Evolutionary conservation across 1,140 invertebrate species (phyloP), one percentile per base, ranked within the genome.

Genomic region (Nylanderia fulva): DNA sequence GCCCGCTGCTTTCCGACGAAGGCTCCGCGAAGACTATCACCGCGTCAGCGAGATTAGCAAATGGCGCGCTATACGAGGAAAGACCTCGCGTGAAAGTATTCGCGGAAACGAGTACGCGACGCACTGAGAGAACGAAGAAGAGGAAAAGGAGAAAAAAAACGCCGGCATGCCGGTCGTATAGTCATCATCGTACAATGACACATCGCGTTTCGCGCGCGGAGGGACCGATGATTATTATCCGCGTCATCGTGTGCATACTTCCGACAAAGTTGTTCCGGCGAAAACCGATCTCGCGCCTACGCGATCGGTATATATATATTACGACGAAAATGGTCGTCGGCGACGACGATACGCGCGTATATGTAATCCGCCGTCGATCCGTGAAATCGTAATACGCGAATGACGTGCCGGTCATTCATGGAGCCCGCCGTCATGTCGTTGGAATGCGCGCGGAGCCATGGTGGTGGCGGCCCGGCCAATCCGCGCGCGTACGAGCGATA

Each of bases 341-440:
- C 48, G 54, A 80, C 61, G 54, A 56, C 79, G 85, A 69, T n/a
- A n/a, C 27, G 86, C 18, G 3, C 27, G 86, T 27, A 27, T 33
- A 27, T n/a, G n/a, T 18, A 33, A 33, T 33, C 29, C 29, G 29
- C 36, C 84, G 84, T 90, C 89, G 85, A 85, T 88, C 76, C 76
- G 64, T 72, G 85, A 91, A 91, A 92, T 91, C 77, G 84, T 86
- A 84, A 24, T 66, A 63, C 72, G 71, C 79, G 87, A 91, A 88
- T 93, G 93, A 94, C 93, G 92, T 91, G 86, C 91, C 91, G 91
- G 91, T 94, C 93, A 94, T 94, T 94, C 93, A 93, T 90, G 91
- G 90, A 92, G 91, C 89, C 86, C 87, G 75, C 79, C 91, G 93
- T 93, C 92, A 94, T 93, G 91, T 90, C 85, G 87, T 72, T 91